These are phyloP conservation scores for Branchellion lobata DNA, from an alignment of 2,888 invertebrate genomes.

Conservation along the genomic window DNA sequence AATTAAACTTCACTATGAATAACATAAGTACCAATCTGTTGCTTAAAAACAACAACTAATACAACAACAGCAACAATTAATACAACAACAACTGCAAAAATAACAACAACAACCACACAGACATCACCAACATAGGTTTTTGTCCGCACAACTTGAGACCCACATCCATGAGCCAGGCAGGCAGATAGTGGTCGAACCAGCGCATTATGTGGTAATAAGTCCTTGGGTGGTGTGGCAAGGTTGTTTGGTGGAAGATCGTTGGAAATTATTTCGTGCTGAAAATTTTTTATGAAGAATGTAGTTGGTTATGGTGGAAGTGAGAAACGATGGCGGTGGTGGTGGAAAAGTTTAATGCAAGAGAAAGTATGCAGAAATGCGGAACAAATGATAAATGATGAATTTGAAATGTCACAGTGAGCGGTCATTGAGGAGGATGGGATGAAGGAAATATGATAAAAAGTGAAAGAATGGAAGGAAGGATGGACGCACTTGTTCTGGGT, in stretches of 20 bases:
- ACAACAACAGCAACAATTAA: neutral
- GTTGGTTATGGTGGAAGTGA: neutral
- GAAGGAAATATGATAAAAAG: no score
- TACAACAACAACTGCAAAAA: no score
- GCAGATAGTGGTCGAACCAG: constrained; percentile 75
- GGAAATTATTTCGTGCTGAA: neutral
- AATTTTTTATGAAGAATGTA: neutral
- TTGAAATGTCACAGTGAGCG: no score
- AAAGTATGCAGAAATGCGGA: no score
- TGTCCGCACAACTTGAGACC: constrained; percentile 65
- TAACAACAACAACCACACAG: neutral
- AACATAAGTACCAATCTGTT: no score
- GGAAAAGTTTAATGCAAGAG: neutral
- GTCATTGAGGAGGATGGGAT: no score
- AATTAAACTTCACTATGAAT: no score
- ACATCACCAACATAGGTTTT: constrained; percentile 67
- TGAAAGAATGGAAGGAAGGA: no score
- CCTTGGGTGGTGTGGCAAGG: neutral
- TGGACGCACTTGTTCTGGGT: constrained; percentile 58
- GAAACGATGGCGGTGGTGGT: neutral
- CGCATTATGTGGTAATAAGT: constrained; percentile 59
- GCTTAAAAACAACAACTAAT: neutral
- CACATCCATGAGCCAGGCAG: constrained; percentile 77
- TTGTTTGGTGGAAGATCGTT: no score
- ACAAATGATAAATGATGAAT: no score